Conservation (phyloP, 2,888 invertebrate species). For the Philopedon plagiatum region DNA sequence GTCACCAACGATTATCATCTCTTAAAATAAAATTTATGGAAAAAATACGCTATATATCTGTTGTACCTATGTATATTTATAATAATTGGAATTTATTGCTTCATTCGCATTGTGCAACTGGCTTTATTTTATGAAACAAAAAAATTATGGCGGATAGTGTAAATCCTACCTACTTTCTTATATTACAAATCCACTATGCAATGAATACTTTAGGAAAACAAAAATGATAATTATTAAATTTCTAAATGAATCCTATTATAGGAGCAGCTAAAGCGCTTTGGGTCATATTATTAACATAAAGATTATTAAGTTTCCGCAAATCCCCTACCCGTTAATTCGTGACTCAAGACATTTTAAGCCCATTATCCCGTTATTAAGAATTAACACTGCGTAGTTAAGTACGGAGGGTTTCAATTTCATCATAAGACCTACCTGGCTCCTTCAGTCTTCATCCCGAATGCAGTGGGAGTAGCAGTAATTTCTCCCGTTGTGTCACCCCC, state of each 20-base stretch:
- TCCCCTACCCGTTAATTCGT: not conserved
- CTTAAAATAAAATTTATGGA: too few relatives aligned
- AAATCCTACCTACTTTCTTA: not conserved
- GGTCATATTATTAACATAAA: constrained; percentile 2
- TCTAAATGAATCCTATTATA: not conserved
- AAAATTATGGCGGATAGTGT: not conserved
- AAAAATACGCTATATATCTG: too few relatives aligned
- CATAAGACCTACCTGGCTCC: constrained; percentile 28
- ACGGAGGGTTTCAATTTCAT: not conserved
- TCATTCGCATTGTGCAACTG: too few relatives aligned
- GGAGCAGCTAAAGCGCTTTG: not conserved
- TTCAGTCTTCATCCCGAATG: constrained; percentile 53
- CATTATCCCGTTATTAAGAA: not conserved
- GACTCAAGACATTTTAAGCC: not conserved
- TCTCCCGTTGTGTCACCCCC: constrained; percentile 62
- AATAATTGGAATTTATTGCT: too few relatives aligned
- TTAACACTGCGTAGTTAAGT: not conserved
- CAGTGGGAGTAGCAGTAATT: constrained; percentile 55
- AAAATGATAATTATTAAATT: not conserved
- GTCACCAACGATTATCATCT: too few relatives aligned
- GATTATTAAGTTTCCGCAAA: constrained; percentile 20
- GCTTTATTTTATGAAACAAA: not conserved
- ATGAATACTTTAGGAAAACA: not conserved
- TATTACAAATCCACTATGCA: not conserved
- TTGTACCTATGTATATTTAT: too few relatives aligned